phyloP scores from a whole-genome alignment of 2,888 invertebrate species.

The Lithophane leautieri region DNA sequence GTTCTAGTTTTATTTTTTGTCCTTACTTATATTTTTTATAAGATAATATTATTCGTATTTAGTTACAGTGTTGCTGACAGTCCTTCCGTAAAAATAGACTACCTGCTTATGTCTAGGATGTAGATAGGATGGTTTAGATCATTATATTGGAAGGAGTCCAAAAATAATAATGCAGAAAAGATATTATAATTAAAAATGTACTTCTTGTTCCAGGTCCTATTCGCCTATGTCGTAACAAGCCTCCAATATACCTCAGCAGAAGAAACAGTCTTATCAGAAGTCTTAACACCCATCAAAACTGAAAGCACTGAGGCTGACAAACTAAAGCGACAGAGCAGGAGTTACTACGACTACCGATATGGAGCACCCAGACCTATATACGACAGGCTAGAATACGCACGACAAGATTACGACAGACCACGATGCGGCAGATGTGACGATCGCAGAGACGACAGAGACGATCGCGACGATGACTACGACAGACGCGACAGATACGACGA shows the following conservation, averaged over 20 bases:
- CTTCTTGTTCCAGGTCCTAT: conserved; percentile 76
- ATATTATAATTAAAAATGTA: not conserved
- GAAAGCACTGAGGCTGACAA: conserved; percentile 65
- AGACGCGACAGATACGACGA: conserved; percentile 67
- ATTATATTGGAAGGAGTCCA: not conserved
- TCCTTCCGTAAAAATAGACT: conserved; percentile 5
- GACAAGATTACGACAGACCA: conserved; percentile 75
- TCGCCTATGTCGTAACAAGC: conserved; percentile 62
- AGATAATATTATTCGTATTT: conserved; percentile 6
- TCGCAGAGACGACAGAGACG: conserved; percentile 69
- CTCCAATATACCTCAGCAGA: conserved; percentile 69
- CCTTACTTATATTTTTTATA: conserved; percentile 25
- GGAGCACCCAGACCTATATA: conserved; percentile 75
- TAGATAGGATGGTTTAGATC: not conserved
- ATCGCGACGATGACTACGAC: conserved; percentile 75
- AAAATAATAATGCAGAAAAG: not conserved
- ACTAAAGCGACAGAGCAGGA: conserved; percentile 80
- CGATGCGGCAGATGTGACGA: conserved; percentile 82
- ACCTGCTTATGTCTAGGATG: not conserved
- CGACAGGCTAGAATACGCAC: conserved; percentile 75
- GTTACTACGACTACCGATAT: conserved; percentile 84
- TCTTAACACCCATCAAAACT: conserved; percentile 69
- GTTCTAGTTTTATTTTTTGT: conserved; percentile 35
- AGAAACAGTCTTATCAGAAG: conserved; percentile 79
- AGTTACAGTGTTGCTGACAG: conserved; percentile 10